phyloP scores from a whole-genome alignment of 2,888 invertebrate genomes.

The Corythucha ciliata region DNA sequence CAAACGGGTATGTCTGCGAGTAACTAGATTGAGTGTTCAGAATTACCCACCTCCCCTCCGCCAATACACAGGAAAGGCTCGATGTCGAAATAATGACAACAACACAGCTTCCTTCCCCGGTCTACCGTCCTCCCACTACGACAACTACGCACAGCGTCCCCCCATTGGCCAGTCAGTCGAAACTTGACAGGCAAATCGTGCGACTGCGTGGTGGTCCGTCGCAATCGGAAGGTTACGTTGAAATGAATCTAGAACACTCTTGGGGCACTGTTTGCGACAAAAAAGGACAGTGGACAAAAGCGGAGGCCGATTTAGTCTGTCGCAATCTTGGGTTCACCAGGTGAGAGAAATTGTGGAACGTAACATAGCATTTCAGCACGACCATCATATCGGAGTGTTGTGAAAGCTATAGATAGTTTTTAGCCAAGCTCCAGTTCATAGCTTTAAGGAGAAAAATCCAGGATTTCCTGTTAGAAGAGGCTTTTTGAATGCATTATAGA shows the following conservation, averaged over 20 bases:
- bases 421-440: too few relatives aligned
- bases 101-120: background rate
- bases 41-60: too few relatives aligned
- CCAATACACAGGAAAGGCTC: too few relatives aligned
- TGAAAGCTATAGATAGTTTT: too few relatives aligned
- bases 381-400: too few relatives aligned
- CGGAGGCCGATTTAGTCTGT: conserved; percentile 47
- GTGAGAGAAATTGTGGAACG: conserved; percentile 36
- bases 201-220: conserved; percentile 43
- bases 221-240: conserved; percentile 44
- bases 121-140: background rate
- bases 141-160: too few relatives aligned
- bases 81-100: background rate
- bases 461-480: too few relatives aligned
- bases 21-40: too few relatives aligned
- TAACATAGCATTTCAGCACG: too few relatives aligned
- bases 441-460: too few relatives aligned
- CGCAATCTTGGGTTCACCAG: conserved; percentile 45
- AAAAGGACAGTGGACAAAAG: conserved; percentile 43
- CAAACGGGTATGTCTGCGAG: too few relatives aligned
- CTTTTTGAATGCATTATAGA: too few relatives aligned
- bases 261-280: conserved; percentile 48
- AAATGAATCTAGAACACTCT: conserved; percentile 41
- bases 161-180: conserved; percentile 10
- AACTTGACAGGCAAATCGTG: conserved; percentile 39